Percentiles rank a stretch among this genome's conserved stretches.
Conservation (phyloP, 2,113 vertebrate species). For the Pithys albifrons region DNA sequence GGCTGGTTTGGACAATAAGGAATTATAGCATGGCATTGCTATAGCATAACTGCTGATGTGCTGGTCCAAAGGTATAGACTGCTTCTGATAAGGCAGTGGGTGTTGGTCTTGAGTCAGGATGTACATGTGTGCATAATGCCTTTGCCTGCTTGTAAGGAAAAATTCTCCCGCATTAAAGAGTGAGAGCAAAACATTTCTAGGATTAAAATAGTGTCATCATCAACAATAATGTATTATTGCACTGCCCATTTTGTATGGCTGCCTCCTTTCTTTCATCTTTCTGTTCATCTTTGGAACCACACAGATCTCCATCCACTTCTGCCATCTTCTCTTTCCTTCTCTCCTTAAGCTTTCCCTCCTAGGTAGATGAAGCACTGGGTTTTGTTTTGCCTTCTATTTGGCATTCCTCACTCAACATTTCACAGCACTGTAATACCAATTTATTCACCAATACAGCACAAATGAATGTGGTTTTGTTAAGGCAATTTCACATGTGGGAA, state of each 20-base stretch:
- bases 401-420: neutral
- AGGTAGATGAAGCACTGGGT: neutral
- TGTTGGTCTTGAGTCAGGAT: neutral
- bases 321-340: neutral
- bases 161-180: neutral
- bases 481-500: neutral
- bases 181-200: rapidly evolving
- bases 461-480: neutral
- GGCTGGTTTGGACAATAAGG: neutral
- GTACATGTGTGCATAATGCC: rapidly evolving
- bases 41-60: rapidly evolving
- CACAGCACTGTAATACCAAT: neutral
- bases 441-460: neutral
- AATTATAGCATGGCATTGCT: neutral
- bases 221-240: neutral
- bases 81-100: neutral
- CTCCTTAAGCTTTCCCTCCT: neutral
- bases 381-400: neutral
- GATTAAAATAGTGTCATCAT: neutral
- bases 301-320: neutral
- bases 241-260: rapidly evolving
- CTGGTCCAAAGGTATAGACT: neutral
- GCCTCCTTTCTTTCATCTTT: rapidly evolving
- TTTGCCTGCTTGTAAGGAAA: neutral
- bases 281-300: neutral